Evolutionary conservation across 2,888 invertebrate genomes (phyloP), one percentile per base, ranked within the genome.

Genomic region (Scaptomyza caliginosa): DNA sequence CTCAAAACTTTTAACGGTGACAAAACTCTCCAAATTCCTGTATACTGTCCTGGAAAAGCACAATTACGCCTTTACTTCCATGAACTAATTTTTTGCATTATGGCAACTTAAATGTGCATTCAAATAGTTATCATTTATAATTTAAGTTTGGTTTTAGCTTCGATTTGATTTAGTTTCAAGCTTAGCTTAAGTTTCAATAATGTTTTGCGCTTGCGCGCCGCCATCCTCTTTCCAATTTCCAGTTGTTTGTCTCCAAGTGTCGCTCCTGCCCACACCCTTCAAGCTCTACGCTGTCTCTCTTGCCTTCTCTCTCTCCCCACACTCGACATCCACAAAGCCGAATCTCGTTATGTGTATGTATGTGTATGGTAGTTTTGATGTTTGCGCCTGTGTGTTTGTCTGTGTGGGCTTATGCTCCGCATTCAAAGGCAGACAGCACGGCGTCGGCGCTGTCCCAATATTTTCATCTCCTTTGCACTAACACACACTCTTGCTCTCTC

Each of bases 401-500:
- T 69, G 80, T 70, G 80, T 82, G 83, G 80, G 77, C 74, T 86
- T 67, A 55, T 74, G 70, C 75, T 77, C 71, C 62, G 69, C 66
- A 76, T 88, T 84, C 64, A 77, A 79, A 83, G 81, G 88, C 86
- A 83, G 83, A 83, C 83, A 83, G 83, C 78, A 72, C 83, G 83
- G 83, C 83, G 83, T 84, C 78, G 73, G 62, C 67, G 68, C 50
- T 58, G 72, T 42, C 54, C 46, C 57, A 54, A 62, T n/a, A 45
- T 24, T 39, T 48, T 57, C 54, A 10, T 23, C 23, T 42, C 23
- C 55, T 23, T 11, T 19, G 2, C 34, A 26, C 16, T 0, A n/a
- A n/a, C n/a, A n/a, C n/a, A n/a, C n/a, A n/a, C 4, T 1, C 4
- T 30, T 4, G 0, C 11, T 19, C 5, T 1, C 5, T 32, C 4